Conservation (phyloP, 2,888 invertebrate species). For the Polyommatus iphigenia region DNA sequence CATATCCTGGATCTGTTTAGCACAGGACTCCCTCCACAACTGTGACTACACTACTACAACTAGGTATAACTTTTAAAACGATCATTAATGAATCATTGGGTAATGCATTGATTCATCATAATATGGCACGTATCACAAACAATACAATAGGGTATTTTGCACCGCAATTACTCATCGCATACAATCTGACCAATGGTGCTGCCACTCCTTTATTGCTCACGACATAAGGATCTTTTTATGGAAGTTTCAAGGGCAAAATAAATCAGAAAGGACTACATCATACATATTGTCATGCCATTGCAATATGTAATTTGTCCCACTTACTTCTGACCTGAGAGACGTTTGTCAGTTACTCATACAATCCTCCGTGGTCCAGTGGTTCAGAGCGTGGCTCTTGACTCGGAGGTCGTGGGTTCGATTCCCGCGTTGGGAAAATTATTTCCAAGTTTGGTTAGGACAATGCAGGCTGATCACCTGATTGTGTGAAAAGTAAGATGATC, state of each 20-base stretch:
- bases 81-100: not conserved
- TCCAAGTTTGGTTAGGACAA: no score
- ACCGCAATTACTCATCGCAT: not conserved
- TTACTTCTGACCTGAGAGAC: not conserved
- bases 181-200: not conserved
- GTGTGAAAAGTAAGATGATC: no score
- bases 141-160: conserved; percentile 5
- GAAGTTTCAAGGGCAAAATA: not conserved
- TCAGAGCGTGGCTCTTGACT: no score
- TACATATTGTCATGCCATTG: not conserved
- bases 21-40: no score
- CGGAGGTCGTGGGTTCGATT: no score
- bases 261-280: not conserved
- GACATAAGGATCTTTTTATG: not conserved
- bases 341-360: not conserved
- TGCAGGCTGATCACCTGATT: no score
- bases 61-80: not conserved
- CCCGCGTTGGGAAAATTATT: no score
- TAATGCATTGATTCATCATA: not conserved
- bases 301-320: not conserved
- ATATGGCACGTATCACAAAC: not conserved
- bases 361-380: no score
- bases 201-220: not conserved
- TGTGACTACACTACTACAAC: no score
- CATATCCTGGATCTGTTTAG: no score